Conservation (phyloP, 37 sponge, comb jelly and placozoan species). For the Beroe ovata region DNA sequence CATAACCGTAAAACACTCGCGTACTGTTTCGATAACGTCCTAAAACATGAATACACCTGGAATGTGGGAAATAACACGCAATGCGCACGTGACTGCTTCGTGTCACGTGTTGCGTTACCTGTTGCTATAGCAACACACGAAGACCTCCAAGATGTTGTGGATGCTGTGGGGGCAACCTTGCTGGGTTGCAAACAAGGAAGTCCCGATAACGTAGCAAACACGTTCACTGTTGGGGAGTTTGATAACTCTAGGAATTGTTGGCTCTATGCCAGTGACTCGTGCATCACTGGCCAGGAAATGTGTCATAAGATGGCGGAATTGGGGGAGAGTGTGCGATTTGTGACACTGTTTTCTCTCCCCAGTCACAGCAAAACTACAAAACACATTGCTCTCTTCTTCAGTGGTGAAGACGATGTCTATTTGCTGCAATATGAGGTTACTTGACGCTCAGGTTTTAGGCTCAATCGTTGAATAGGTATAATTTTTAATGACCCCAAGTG, state of each 20-base stretch:
- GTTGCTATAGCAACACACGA: not conserved
- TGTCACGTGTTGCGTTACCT: slow-evolving; percentile 1
- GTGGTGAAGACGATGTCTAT: slow-evolving; percentile 23
- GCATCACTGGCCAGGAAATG: slow-evolving; percentile 1
- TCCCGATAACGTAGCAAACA: slow-evolving; percentile 10
- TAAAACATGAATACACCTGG: slow-evolving; percentile 52
- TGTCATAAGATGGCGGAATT: not conserved
- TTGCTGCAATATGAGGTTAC: slow-evolving; percentile 23
- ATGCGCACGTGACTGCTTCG: not conserved
- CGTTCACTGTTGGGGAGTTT: not conserved
- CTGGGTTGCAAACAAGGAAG: not conserved
- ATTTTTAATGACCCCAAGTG: no score
- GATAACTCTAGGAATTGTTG: not conserved
- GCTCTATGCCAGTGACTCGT: slow-evolving; percentile 3
- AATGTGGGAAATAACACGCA: not conserved
- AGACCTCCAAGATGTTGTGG: slow-evolving; percentile 22
- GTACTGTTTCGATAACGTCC: slow-evolving; percentile 17
- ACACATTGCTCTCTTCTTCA: not conserved
- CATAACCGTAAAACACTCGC: not conserved
- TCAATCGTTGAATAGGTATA: no score
- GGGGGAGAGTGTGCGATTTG: not conserved
- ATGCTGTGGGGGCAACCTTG: not conserved
- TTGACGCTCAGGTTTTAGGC: not conserved
- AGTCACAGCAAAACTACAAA: not conserved
- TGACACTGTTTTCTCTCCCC: not conserved